These are phyloP conservation scores for Thera britannica DNA, from an alignment of 2,888 invertebrate genomes.

Conservation along the genomic window DNA sequence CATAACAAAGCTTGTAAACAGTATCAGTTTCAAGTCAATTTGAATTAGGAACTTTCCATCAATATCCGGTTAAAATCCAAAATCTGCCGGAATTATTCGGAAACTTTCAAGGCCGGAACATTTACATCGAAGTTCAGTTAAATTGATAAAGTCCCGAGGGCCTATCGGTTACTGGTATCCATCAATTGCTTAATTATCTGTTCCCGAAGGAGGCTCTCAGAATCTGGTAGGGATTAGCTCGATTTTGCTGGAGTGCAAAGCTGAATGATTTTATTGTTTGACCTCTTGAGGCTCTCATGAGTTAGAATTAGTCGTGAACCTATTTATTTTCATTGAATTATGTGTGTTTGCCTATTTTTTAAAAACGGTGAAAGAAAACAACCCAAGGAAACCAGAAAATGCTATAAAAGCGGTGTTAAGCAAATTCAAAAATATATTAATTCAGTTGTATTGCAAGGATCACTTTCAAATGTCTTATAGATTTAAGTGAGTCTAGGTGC, in stretches of 20 bases:
- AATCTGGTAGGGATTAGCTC: constrained; percentile 19
- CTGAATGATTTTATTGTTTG: constrained; percentile 2
- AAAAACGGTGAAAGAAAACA: no score
- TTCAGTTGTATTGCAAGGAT: no score
- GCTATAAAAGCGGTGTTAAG: no score
- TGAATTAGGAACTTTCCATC: constrained; percentile 10
- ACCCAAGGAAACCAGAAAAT: no score
- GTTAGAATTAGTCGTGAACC: no score
- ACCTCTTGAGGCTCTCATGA: not conserved
- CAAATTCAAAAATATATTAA: no score
- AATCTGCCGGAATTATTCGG: constrained; percentile 19
- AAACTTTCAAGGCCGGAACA: constrained; percentile 24
- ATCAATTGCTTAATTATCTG: constrained; percentile 31
- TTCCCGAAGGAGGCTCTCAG: constrained; percentile 10
- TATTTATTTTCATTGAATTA: no score
- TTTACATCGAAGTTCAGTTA: constrained; percentile 25
- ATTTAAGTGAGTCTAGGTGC: no score
- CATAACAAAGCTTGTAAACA: not conserved
- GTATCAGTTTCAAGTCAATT: constrained; percentile 4
- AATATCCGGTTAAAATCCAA: constrained; percentile 26
- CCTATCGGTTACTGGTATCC: constrained; percentile 34
- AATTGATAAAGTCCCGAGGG: constrained; percentile 32
- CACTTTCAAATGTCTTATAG: no score
- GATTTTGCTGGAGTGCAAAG: not conserved
- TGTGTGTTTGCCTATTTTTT: no score